Base-by-base conservation (phyloP, 1,140 invertebrate species). In the Panagrolaimus sp. region DNA sequence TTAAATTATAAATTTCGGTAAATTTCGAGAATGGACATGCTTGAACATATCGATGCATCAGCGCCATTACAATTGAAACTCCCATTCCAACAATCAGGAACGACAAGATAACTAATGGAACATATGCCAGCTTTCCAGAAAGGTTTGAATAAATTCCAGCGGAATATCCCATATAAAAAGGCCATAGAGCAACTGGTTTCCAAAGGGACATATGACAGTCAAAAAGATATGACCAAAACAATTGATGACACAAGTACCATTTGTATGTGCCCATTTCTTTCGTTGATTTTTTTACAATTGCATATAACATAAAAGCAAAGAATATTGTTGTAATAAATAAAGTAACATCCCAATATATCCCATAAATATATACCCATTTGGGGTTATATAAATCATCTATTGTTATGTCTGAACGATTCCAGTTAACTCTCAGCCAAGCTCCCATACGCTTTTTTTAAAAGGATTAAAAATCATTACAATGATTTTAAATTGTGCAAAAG, bases 161-260 rank as follows among this genome's bases (percentile, higher is more conserved):
- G 8, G n/a, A 25, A 66, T 69, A 69, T n/a, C 44, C 23, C 4
- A 65, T 67, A 5, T 66, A 51, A 25, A 67, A 66, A 0, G 67
- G 67, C 23, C 67, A 69, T 13, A 69, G 44, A n/a, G 57, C 20
- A 5, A 69, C 63, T 4, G 47, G 25, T 13, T 38, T 53, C 67
- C 67, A 69, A 9, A 69, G 47, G 13, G n/a, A 43, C 7, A 66
- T 42, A 8, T 25, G 14, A 23, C 38, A 23, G n/a, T 69, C 67
- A 31, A 69, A 69, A 2, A 48, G 11, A 43, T 69, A 69, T 9
- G 27, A 67, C 67, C 67, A 69, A 2, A 66, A 11, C 11, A 69
- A 5, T 69, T 69, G 25, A n/a, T 69, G 63, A n/a, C 70, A n/a
- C 7, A 69, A 53, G n/a, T 63, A 69, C 57, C 63, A 69, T 23